Conservation (phyloP, 2,113 vertebrate species). For the Istiophorus platypterus region DNA sequence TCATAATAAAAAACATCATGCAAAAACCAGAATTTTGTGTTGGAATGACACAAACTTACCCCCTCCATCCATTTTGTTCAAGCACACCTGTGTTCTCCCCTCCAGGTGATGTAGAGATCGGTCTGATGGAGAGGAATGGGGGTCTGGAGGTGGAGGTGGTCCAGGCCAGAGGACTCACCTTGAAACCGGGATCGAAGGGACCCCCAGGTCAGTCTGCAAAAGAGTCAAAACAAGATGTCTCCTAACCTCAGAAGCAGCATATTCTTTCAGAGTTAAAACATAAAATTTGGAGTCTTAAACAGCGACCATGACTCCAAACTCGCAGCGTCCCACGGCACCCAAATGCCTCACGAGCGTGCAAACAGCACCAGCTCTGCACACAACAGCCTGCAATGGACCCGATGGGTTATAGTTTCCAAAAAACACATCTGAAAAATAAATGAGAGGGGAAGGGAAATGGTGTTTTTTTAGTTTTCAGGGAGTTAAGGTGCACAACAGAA, state of each 20-base stretch:
- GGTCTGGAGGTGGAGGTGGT: conserved; percentile 98
- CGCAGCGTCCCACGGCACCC: not conserved
- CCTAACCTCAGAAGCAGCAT: not conserved
- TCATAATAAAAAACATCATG: too few relatives aligned
- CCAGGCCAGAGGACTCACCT: conserved; percentile 95
- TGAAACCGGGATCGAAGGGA: conserved; percentile 95
- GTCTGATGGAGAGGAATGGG: conserved; percentile 94
- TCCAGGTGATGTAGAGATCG: conserved; percentile 96
- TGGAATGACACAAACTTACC: not conserved
- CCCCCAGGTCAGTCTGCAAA: conserved; percentile 89
- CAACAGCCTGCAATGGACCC: conserved; percentile 15
- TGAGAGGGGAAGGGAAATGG: conserved; percentile 11
- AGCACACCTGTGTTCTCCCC: conserved; percentile 2
- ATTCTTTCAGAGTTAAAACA: not conserved
- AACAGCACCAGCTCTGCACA: conserved; percentile 5
- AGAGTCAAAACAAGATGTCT: not conserved
- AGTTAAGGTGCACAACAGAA: conserved; percentile 13
- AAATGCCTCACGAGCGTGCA: conserved; percentile 14
- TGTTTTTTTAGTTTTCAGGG: conserved; percentile 22
- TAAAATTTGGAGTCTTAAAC: not conserved
- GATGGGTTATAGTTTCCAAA: conserved; percentile 9
- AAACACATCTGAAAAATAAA: conserved; percentile 41
- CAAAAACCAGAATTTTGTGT: too few relatives aligned
- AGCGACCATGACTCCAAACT: too few relatives aligned
- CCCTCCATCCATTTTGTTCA: not conserved